Evolutionary conservation across 1,140 invertebrate species (phyloP), one percentile per base, ranked within the genome.

Genomic region (Dendroctonus valens): DNA sequence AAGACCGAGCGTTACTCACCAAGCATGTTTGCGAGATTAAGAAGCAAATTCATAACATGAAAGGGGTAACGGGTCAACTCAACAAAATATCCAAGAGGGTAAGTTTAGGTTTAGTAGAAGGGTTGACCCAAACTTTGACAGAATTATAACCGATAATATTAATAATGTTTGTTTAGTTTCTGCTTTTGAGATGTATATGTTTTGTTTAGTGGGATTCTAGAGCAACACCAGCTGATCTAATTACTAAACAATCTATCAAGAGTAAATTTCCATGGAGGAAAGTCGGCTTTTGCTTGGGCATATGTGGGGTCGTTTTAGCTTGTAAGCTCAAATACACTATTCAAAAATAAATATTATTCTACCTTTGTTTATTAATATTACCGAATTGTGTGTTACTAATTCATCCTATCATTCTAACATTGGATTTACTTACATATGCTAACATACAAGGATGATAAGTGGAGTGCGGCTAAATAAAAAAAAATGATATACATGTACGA

Each of bases 191-290:
- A 42, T 12, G 48, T 62, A 7, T 9, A 11, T 9, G 12, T 53
- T 7, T 0, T 57, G 64, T 69, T 44, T 52, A 71, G 65, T 74
- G 72, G 73, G 74, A 75, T 68, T 46, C 50, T 7, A 38, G 52
- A 51, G 54, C 65, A n/a, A 38, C 41, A 48, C 67, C 65, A 15
- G 72, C 66, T 6, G 73, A 76, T 70, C 15, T 68, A 7, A 72
- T 76, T 11, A 73, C 70, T 40, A 55, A 66, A 65, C 46, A 70
- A 14, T 73, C 67, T n/a, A 51, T 59, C 12, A 68, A 15, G 38
- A 46, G 38, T 37, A 44, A 40, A 41, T 69, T 65, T 59, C 70
- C 69, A 41, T 69, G 67, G 68, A 70, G 59, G 42, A 71, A 70
- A 55, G 39, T 67, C 53, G 15, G 55, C 40, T 55, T 67, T 59